These are phyloP conservation scores for Dipodomys ordii DNA, from an alignment of 2,113 vertebrate species.

Conservation along the genomic window DNA sequence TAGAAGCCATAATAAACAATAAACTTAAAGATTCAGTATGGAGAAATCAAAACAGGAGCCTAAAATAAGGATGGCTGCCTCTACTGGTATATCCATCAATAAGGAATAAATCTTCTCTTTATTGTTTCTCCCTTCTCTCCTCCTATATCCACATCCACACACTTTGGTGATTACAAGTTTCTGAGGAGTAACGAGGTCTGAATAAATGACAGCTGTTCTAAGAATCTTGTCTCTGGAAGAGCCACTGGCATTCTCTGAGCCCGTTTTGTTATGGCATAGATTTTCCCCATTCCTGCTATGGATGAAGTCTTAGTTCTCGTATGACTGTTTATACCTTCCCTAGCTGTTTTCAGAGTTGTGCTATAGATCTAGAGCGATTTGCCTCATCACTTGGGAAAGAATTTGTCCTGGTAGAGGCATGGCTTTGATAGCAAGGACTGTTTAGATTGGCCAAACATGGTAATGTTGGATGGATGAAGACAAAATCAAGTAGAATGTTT, in stretches of 20 bases:
- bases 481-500: conserved; percentile 16
- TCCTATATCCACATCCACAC: neutral
- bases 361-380: neutral
- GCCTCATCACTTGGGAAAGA: neutral
- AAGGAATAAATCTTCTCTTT: neutral
- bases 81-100: neutral
- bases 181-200: neutral
- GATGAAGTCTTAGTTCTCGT: neutral
- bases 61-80: neutral
- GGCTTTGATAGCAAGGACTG: neutral
- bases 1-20: neutral
- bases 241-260: neutral
- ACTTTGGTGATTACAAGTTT: neutral
- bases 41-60: neutral
- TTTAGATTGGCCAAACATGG: neutral
- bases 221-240: neutral
- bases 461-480: neutral
- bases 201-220: too few relatives aligned
- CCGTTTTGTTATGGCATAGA: neutral
- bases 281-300: neutral
- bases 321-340: neutral
- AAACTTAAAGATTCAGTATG: neutral
- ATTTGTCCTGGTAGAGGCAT: neutral
- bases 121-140: neutral
- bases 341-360: neutral